Evolutionary conservation across 2,888 invertebrate species (phyloP).

Genomic region (Nomada fucata): DNA sequence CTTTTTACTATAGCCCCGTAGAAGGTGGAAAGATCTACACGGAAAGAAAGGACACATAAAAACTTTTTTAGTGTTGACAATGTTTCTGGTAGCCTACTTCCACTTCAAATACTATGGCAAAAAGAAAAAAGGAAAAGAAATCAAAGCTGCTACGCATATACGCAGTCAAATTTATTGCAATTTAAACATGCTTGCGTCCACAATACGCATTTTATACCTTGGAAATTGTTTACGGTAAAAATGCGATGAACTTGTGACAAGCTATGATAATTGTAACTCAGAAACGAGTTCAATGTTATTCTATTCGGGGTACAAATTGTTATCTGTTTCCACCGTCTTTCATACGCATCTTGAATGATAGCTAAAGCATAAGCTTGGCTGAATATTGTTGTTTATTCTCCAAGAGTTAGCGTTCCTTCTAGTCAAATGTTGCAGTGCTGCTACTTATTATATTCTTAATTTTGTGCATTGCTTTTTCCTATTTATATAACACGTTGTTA

Average conservation of each 20-base stretch:
- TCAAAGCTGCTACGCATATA: conserved; percentile 10
- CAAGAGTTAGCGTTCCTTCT: conserved; percentile 59
- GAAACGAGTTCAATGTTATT: conserved; percentile 51
- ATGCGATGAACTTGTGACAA: conserved; percentile 27
- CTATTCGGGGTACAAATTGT: conserved; percentile 69
- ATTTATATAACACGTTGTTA: conserved; percentile 69
- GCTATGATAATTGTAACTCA: conserved; percentile 38
- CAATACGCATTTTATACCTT: conserved; percentile 46
- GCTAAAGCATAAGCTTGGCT: conserved; percentile 31
- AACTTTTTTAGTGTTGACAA: neutral
- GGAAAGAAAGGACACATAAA: conserved; percentile 76
- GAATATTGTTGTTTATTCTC: conserved; percentile 60
- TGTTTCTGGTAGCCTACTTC: conserved; percentile 52
- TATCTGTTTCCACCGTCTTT: conserved; percentile 61
- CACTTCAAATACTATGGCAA: conserved; percentile 29
- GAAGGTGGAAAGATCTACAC: conserved; percentile 90
- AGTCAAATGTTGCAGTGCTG: conserved; percentile 65
- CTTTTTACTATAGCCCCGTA: conserved; percentile 93
- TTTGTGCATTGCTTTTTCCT: conserved; percentile 56
- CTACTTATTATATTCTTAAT: conserved; percentile 47
- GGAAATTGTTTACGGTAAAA: conserved; percentile 19
- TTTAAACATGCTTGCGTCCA: conserved; percentile 22
- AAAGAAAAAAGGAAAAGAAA: conserved; percentile 12
- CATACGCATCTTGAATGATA: conserved; percentile 44
- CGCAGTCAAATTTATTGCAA: conserved; percentile 25